Base-by-base conservation (phyloP, 2,888 invertebrate genomes). In the Tryphoninae sp. region DNA sequence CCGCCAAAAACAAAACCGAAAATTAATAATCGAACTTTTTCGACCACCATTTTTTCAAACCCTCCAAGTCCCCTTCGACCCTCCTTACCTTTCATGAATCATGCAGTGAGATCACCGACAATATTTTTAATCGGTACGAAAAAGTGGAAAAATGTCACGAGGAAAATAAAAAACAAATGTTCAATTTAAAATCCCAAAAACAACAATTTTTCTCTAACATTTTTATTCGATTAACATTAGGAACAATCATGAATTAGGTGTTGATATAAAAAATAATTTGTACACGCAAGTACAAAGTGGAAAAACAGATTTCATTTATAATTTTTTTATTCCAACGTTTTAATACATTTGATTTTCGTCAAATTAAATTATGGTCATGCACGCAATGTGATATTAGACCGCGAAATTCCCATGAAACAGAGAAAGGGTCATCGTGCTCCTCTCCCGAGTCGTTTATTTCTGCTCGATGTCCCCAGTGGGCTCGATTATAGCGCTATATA, bases 381-480 rank as follows among this genome's bases (percentile, higher is more conserved):
- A 49, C 42, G 40, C 55, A 62, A 55, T 33, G 26, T 45, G 3
- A 42, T 11, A 40, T 11, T 11, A 51, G 22, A 74, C 62, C 79
- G 61, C 74, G 65, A 49, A 64, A 64, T 64, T 22, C 22, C 62
- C 22, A 23, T 16, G 19, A 61, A 53, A 78, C 33, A 33, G 33
- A 33, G 19, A 78, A 78, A 49, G 16, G 51, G 19, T 42, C 62
- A 64, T 68, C 55, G 68, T 49, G 69, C 22, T 58, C 22, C 33
- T n/a, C 40, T 62, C 62, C 42, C 62, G 75, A 73, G 40, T 71
- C 74, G 79, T 75, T 81, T 81, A 79, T 79, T 81, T 81, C 69
- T 75, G 75, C 79, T 71, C 65, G 75, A 75, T 79, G 74, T 81
- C 80, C 72, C 64, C 45, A 59, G 53, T 68, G 72, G 69, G 6